These are phyloP conservation scores for Antechinus flavipes DNA, from an alignment of 2,113 vertebrate species.

Conservation along the genomic window DNA sequence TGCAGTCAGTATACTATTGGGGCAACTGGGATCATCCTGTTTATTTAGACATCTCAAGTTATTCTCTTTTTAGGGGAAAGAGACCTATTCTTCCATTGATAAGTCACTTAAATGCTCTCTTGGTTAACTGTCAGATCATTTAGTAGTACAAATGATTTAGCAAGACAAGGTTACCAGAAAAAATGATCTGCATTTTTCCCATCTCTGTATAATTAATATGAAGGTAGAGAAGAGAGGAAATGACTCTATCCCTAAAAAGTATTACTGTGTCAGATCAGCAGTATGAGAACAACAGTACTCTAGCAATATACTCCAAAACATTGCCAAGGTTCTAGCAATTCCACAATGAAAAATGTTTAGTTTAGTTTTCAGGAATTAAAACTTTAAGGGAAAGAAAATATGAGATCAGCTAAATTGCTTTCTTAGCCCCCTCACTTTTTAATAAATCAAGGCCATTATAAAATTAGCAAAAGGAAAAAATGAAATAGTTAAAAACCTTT, in stretches of 20 bases:
- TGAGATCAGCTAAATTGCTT: background rate
- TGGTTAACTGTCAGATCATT: background rate
- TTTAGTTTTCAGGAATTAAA: background rate
- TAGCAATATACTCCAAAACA: background rate
- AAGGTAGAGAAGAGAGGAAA: background rate
- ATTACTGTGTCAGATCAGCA: background rate
- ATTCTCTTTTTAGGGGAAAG: background rate
- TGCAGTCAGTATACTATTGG: background rate
- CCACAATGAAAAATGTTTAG: background rate
- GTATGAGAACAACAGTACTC: background rate
- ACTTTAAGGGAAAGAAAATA: background rate
- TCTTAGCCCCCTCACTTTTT: background rate
- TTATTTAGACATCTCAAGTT: background rate
- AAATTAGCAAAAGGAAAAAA: background rate
- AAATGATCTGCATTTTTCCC: background rate
- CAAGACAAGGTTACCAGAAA: background rate
- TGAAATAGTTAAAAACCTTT: background rate
- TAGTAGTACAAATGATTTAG: background rate
- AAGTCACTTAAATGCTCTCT: background rate
- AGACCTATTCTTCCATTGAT: background rate
- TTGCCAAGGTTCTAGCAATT: background rate
- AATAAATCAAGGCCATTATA: background rate
- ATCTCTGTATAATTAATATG: background rate
- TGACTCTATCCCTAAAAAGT: background rate
- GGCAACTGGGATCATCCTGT: background rate